phyloP scores from a whole-genome alignment of 2,113 vertebrate genomes.

The Archilochus colubris region DNA sequence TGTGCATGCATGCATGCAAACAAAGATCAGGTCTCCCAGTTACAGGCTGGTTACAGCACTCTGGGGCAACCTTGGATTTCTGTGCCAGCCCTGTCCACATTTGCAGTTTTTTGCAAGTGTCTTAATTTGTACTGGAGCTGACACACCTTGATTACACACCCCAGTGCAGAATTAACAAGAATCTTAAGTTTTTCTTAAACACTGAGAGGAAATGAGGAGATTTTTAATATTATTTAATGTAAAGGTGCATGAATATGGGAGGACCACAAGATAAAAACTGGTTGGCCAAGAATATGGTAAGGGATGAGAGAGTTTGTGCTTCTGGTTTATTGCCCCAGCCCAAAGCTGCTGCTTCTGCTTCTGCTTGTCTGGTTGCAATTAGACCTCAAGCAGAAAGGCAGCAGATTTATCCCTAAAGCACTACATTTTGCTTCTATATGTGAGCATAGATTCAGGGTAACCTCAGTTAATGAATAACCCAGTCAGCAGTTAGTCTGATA shows the following conservation, averaged over 20 bases:
- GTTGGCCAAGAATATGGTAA: neutral
- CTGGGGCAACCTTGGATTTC: neutral
- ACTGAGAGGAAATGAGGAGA: neutral
- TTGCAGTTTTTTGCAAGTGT: slow-evolving; percentile 9
- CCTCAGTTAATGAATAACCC: slow-evolving; percentile 26
- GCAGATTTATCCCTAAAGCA: neutral
- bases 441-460: slow-evolving; percentile 3
- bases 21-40: neutral
- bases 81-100: neutral
- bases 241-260: neutral
- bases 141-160: slow-evolving; percentile 29
- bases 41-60: neutral
- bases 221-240: neutral
- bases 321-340: neutral
- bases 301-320: neutral
- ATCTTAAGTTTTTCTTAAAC: neutral
- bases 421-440: neutral
- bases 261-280: neutral
- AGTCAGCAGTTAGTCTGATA: neutral
- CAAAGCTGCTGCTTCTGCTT: neutral
- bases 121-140: slow-evolving; percentile 18
- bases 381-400: neutral
- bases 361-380: neutral
- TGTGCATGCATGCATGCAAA: neutral
- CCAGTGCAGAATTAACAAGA: neutral